Conservation (phyloP, 2,797 vertebrate species). For the Sciurus vulgaris region DNA sequence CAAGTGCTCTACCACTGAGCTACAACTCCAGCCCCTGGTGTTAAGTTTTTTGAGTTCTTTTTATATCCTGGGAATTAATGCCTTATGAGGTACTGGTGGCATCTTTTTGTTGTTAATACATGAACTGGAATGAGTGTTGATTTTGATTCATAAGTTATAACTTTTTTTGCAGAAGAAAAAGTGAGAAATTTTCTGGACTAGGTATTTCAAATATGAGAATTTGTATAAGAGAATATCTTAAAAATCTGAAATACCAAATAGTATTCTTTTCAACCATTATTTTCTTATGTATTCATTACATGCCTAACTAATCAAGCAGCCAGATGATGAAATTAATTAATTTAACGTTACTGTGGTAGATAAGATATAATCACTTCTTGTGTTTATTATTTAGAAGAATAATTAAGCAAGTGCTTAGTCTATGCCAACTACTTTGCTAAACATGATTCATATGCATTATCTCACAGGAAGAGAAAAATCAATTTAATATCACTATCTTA, state of each 20-base stretch:
- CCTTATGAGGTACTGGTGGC: too few species aligned
- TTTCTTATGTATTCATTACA: slow-evolving; percentile 38
- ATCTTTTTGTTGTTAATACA: too few species aligned
- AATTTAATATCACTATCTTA: slow-evolving; percentile 30
- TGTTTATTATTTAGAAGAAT: slow-evolving; percentile 61
- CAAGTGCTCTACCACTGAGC: too few species aligned
- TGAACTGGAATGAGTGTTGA: too few species aligned
- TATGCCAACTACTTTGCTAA: slow-evolving; percentile 46
- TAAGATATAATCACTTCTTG: slow-evolving; percentile 23
- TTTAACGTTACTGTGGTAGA: slow-evolving; percentile 27
- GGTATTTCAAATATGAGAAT: slow-evolving; percentile 54
- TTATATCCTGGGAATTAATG: too few species aligned
- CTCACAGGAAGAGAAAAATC: slow-evolving; percentile 28
- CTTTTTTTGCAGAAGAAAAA: not conserved
- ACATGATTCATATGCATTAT: slow-evolving; percentile 43
- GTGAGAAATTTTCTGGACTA: slow-evolving; percentile 2
- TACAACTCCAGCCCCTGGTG: too few species aligned
- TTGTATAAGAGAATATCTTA: slow-evolving; percentile 27
- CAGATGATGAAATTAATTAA: slow-evolving; percentile 20
- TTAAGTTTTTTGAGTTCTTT: too few species aligned
- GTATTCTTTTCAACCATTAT: slow-evolving; percentile 40
- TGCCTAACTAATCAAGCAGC: not conserved
- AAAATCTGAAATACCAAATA: slow-evolving; percentile 50
- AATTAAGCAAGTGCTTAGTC: slow-evolving; percentile 10
- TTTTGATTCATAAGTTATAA: too few species aligned